A percentile compares a stretch with the other conserved stretches of the same genome.
Evolutionary conservation across 2,797 vertebrate species (phyloP).

Genomic region (Muscicapa comitata): DNA sequence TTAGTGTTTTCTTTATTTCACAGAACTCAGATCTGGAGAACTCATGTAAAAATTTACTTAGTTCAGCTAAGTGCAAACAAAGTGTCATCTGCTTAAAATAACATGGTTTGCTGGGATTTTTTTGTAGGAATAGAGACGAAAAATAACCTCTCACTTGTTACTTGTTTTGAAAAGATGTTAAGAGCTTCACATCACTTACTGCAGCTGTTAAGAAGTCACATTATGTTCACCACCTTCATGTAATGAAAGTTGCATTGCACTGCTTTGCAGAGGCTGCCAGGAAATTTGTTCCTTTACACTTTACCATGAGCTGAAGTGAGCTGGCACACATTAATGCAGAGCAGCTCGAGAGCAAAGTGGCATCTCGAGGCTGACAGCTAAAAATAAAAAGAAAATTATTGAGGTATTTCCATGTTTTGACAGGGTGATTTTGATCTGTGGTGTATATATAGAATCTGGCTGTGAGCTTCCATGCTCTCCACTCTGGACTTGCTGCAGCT

Average conservation of each 20-base stretch:
- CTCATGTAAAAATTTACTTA: not conserved
- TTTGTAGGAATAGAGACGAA: not conserved
- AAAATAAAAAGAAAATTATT: constrained; percentile 15
- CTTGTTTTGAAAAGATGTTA: constrained; percentile 26
- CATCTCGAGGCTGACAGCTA: not conserved
- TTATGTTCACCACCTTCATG: not conserved
- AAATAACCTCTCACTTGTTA: constrained; percentile 11
- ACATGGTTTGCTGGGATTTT: not conserved
- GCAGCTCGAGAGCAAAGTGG: not conserved
- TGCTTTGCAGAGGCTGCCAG: not conserved
- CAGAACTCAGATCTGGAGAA: not conserved
- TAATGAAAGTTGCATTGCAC: not conserved
- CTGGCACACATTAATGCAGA: not conserved
- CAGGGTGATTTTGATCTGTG: not conserved
- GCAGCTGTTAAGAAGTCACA: constrained; percentile 34
- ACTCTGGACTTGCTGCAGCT: not conserved
- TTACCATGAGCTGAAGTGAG: not conserved
- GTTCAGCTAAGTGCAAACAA: not conserved
- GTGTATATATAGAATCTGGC: not conserved
- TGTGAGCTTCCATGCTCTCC: not conserved
- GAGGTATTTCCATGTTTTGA: constrained; percentile 13
- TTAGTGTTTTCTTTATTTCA: not conserved
- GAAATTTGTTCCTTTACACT: not conserved
- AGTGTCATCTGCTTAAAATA: not conserved
- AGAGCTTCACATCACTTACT: not conserved